Evolutionary conservation across 2,113 vertebrate genomes (phyloP).

Genomic region (Scomber japonicus): DNA sequence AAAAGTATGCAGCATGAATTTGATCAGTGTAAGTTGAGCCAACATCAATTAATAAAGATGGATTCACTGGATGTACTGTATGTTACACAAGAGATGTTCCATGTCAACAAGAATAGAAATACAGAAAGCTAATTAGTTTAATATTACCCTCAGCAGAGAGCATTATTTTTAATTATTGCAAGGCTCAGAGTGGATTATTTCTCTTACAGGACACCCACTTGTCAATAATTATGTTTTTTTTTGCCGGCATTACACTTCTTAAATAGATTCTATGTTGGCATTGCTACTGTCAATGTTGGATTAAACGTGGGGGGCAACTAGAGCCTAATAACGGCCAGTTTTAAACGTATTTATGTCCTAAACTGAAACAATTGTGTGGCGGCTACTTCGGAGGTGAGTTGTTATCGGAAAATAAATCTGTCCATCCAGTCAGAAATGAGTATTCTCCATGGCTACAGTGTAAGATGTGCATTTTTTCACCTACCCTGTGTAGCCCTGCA

Average conservation of each 20-base stretch:
- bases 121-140: not conserved
- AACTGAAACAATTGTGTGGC: not conserved
- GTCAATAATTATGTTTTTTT: not conserved
- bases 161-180: slow-evolving; percentile 14
- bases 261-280: slow-evolving; percentile 1
- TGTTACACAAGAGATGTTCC: not conserved
- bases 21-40: not conserved
- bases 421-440: not conserved
- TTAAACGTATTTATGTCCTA: not conserved
- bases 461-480: slow-evolving; percentile 32
- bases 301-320: not conserved
- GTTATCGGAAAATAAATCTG: not conserved
- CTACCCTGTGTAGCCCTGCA: slow-evolving; percentile 90
- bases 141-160: not conserved
- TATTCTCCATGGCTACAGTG: not conserved
- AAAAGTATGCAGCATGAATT: slow-evolving; percentile 19
- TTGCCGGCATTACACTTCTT: not conserved
- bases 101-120: not conserved
- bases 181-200: slow-evolving; percentile 21
- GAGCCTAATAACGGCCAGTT: not conserved
- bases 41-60: slow-evolving; percentile 3
- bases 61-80: not conserved
- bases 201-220: not conserved
- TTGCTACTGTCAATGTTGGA: not conserved
- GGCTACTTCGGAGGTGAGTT: not conserved